A percentile compares a stretch with the other conserved stretches of the same genome.
phyloP scores from a whole-genome alignment of 2,888 invertebrate species.

The Macrosiphum euphorbiae region DNA sequence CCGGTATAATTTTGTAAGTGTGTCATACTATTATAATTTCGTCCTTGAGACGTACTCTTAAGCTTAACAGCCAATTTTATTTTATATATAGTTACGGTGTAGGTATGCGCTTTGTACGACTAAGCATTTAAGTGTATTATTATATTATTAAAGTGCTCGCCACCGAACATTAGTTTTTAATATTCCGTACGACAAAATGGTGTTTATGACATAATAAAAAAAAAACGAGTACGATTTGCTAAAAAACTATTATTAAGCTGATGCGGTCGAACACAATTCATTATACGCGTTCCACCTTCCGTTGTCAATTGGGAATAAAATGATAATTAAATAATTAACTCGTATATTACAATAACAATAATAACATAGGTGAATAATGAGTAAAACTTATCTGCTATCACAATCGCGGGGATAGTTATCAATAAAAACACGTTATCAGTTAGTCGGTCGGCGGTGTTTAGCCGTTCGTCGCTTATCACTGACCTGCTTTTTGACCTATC shows the following conservation, averaged over 20 bases:
- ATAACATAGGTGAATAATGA: not conserved
- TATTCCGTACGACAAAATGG: not conserved
- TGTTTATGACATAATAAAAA: not conserved
- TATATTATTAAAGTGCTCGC: not conserved
- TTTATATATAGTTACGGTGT: not conserved
- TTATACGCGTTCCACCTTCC: not conserved
- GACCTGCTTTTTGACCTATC: conserved; percentile 45
- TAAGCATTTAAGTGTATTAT: not conserved
- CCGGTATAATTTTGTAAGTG: not conserved
- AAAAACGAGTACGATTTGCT: not conserved
- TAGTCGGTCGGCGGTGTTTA: not conserved
- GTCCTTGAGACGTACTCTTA: not conserved
- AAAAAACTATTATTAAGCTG: not conserved
- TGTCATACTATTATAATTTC: not conserved
- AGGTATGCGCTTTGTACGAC: not conserved
- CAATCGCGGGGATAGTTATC: not conserved
- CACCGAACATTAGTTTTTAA: not conserved
- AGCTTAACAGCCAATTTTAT: not conserved
- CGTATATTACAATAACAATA: too few relatives aligned
- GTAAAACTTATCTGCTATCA: not conserved
- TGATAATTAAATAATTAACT: too few relatives aligned
- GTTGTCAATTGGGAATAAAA: not conserved
- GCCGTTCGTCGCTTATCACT: conserved; percentile 7
- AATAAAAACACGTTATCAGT: not conserved
- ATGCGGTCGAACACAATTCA: not conserved